Evolutionary conservation across 2,888 invertebrate species (phyloP).

Genomic region (Lathronympha strigana): DNA sequence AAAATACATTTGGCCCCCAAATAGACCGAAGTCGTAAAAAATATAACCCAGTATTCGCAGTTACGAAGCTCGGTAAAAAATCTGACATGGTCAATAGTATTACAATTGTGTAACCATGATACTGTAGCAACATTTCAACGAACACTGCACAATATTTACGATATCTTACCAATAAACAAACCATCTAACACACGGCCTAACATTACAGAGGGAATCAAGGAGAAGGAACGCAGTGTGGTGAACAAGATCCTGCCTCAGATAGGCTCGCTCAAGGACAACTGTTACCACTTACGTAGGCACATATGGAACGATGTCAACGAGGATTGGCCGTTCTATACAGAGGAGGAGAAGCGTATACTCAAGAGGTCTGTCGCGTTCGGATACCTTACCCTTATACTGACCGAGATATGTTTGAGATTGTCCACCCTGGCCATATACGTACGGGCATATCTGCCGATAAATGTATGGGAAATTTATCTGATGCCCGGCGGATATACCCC

Average conservation of each 20-base stretch:
- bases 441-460: no score
- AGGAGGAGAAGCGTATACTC: conserved; percentile 93
- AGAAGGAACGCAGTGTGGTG: conserved; percentile 91
- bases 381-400: no score
- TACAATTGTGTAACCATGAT: background rate
- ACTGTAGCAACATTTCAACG: background rate
- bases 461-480: no score
- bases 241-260: conserved; percentile 92
- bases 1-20: no score
- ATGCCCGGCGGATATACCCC: no score
- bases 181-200: conserved; percentile 49
- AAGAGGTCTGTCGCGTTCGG: conserved; percentile 85
- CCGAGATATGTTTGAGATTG: no score
- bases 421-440: no score
- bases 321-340: conserved; percentile 97
- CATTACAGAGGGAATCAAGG: conserved; percentile 93
- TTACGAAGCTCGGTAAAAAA: no score
- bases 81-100: background rate
- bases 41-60: no score
- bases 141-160: background rate
- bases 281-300: conserved; percentile 93
- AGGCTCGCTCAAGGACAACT: conserved; percentile 93
- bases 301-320: conserved; percentile 97
- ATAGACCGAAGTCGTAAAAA: no score
- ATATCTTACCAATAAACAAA: background rate